Conservation (phyloP, 2,888 invertebrate species). For the Imbricaverruca yamaguchii region DNA sequence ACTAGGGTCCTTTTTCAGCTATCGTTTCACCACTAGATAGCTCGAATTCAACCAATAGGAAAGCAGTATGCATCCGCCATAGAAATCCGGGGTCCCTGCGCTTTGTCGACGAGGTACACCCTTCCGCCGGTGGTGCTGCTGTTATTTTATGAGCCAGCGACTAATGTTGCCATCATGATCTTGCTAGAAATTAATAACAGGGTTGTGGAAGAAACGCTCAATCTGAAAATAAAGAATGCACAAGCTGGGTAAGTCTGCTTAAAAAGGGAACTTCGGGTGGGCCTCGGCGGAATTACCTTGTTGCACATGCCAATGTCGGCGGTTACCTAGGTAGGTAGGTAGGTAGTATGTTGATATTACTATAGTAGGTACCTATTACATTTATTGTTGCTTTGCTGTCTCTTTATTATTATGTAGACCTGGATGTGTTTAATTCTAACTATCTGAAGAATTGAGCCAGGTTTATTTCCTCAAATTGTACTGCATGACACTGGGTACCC, state of each 20-base stretch:
- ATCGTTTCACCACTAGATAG: neutral
- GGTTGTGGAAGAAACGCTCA: slow-evolving; percentile 94
- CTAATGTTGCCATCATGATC: slow-evolving; percentile 59
- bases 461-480: too few species aligned
- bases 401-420: too few species aligned
- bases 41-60: neutral
- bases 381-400: too few species aligned
- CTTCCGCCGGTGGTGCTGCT: neutral
- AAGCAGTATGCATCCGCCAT: neutral
- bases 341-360: too few species aligned
- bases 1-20: neutral
- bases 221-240: slow-evolving; percentile 92
- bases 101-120: slow-evolving; percentile 7
- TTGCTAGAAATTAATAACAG: slow-evolving; percentile 98
- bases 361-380: too few species aligned
- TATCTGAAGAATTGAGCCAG: too few species aligned
- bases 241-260: slow-evolving; percentile 75
- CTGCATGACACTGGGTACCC: too few species aligned
- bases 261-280: neutral
- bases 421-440: too few species aligned
- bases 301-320: neutral
- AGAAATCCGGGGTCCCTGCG: neutral
- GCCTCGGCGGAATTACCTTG: slow-evolving; percentile 6
- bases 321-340: too few species aligned
- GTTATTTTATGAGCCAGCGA: neutral